These are phyloP conservation scores for Cyprinodon variegatus DNA, from an alignment of 2,113 vertebrate genomes.

Conservation along the genomic window DNA sequence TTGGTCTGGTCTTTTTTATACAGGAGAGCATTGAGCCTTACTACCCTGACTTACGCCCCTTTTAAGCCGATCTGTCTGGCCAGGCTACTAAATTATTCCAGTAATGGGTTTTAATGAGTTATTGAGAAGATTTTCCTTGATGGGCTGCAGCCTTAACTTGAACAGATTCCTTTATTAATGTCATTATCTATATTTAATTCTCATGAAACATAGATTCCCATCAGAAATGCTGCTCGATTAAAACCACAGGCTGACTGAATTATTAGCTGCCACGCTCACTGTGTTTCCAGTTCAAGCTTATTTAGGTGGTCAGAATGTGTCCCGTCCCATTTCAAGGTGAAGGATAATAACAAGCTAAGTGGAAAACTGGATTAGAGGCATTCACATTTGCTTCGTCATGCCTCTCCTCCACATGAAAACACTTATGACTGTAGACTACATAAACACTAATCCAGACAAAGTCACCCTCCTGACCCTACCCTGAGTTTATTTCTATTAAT, in stretches of 20 bases:
- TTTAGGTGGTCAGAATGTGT: slow-evolving; percentile 15
- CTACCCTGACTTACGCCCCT: too few species aligned
- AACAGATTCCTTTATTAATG: not conserved
- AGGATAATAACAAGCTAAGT: slow-evolving; percentile 47
- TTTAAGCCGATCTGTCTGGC: too few species aligned
- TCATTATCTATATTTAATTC: not conserved
- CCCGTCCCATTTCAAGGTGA: slow-evolving; percentile 43
- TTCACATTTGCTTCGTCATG: slow-evolving; percentile 43
- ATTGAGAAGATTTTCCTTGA: too few species aligned
- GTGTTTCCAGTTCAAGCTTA: slow-evolving; percentile 7
- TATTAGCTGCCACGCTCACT: not conserved
- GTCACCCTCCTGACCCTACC: slow-evolving; percentile 20
- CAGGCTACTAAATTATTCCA: too few species aligned
- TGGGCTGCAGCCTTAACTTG: too few species aligned
- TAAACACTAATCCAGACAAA: slow-evolving; percentile 3
- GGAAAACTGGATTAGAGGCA: slow-evolving; percentile 52
- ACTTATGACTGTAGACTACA: not conserved
- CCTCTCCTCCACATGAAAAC: not conserved
- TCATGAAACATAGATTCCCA: not conserved
- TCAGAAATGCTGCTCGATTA: not conserved
- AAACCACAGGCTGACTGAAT: not conserved
- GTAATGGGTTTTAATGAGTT: too few species aligned
- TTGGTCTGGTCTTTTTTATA: too few species aligned
- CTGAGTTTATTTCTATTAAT: not conserved
- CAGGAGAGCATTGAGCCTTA: too few species aligned